Evolutionary conservation across 2,888 invertebrate genomes (phyloP).

Genomic region (Cephonodes hylas): DNA sequence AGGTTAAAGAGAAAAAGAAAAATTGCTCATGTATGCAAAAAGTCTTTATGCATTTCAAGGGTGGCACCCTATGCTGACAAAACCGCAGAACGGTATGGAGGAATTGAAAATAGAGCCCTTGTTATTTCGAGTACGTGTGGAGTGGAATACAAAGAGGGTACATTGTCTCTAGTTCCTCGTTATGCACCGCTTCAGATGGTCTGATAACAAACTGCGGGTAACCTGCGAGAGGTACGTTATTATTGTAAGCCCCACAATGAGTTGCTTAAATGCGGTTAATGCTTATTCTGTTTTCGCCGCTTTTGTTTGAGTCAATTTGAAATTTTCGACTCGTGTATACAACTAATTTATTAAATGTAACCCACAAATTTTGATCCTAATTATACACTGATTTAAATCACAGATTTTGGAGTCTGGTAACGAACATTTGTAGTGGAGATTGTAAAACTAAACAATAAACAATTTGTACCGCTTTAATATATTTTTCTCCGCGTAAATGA

Average conservation of each 20-base stretch:
- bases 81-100: conserved; percentile 59
- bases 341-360: too few relatives aligned
- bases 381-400: too few relatives aligned
- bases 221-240: conserved; percentile 15
- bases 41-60: conserved; percentile 62
- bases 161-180: conserved; percentile 72
- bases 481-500: background rate
- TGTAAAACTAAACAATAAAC: background rate
- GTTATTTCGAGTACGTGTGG: conserved; percentile 76
- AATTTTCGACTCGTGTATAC: too few relatives aligned
- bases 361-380: too few relatives aligned
- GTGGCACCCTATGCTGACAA: conserved; percentile 53
- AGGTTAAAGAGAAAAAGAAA: conserved; percentile 41
- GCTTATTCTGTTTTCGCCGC: background rate
- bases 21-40: conserved; percentile 59
- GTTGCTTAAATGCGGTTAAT: background rate
- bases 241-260: background rate
- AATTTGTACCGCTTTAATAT: background rate
- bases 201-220: conserved; percentile 66
- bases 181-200: conserved; percentile 69
- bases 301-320: background rate
- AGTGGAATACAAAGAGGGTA: conserved; percentile 73
- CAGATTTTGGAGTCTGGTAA: too few relatives aligned
- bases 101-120: conserved; percentile 79
- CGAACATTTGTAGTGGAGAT: background rate